Percentiles rank a stretch among this genome's conserved stretches.
phyloP scores from a whole-genome alignment of 2,888 invertebrate species.

The Idaea biselata region DNA sequence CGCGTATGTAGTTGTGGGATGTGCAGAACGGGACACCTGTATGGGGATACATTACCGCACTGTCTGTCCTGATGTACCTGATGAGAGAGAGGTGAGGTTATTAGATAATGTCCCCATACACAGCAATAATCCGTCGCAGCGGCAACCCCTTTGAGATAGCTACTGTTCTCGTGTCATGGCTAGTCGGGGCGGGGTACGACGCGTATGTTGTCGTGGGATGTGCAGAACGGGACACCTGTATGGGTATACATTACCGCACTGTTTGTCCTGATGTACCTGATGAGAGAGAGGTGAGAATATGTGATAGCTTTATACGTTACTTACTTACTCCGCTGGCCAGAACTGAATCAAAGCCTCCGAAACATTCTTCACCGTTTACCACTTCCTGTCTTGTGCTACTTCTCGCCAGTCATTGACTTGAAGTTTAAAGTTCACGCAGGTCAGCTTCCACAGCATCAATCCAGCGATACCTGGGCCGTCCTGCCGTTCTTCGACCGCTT shows the following conservation, averaged over 20 bases:
- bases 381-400: too few relatives aligned
- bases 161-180: constrained; percentile 89
- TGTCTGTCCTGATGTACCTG: constrained; percentile 59
- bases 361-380: too few relatives aligned
- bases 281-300: constrained; percentile 42
- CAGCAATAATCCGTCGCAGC: constrained; percentile 84
- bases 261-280: constrained; percentile 59
- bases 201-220: constrained; percentile 94
- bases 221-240: constrained; percentile 87
- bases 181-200: constrained; percentile 91
- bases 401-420: too few relatives aligned
- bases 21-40: constrained; percentile 89
- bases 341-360: too few relatives aligned
- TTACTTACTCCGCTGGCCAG: too few relatives aligned
- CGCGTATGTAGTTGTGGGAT: constrained; percentile 93
- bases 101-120: constrained; percentile 34
- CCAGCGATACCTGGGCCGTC: too few relatives aligned
- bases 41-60: constrained; percentile 79
- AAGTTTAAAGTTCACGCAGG: too few relatives aligned
- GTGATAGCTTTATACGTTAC: too few relatives aligned
- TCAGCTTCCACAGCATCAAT: too few relatives aligned
- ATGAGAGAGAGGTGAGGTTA: constrained; percentile 42
- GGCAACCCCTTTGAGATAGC: constrained; percentile 93
- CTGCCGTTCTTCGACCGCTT: too few relatives aligned
- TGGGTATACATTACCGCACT: constrained; percentile 79